Evolutionary conservation across 2,888 invertebrate species (phyloP).

Genomic region (Invenusta paracnida): DNA sequence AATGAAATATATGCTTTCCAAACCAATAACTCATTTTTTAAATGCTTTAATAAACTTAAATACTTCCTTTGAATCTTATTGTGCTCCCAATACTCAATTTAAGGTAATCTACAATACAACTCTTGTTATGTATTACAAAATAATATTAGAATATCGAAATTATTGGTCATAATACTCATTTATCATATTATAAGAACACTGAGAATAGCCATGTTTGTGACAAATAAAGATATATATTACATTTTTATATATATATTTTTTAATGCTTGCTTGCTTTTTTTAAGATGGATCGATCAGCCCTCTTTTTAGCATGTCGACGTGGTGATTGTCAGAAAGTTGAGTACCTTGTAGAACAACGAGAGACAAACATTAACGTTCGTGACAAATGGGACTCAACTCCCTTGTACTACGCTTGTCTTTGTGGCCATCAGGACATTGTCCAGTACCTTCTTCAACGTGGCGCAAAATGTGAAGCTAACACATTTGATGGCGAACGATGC

Average conservation of each 20-base stretch:
- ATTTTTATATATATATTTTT: neutral
- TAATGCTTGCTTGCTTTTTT: no score
- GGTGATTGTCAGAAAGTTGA: constrained; percentile 52
- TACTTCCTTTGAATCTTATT: no score
- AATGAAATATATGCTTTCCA: neutral
- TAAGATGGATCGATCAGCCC: constrained; percentile 49
- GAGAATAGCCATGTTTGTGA: no score
- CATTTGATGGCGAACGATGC: constrained; percentile 65
- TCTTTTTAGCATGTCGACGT: constrained; percentile 52
- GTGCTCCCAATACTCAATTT: no score
- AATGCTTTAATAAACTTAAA: no score
- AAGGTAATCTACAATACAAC: no score
- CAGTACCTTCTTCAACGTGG: constrained; percentile 62
- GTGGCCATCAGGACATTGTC: constrained; percentile 63
- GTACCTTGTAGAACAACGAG: constrained; percentile 62
- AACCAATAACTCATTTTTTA: neutral
- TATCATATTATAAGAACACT: no score
- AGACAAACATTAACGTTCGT: constrained; percentile 62
- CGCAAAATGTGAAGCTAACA: constrained; percentile 63
- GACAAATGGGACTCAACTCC: constrained; percentile 65
- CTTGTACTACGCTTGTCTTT: constrained; percentile 64
- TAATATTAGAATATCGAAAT: neutral
- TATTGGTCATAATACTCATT: neutral
- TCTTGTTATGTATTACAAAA: no score
- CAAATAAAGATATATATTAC: no score